Conservation (phyloP, 2,888 invertebrate genomes). For the Asteroscopus sphinx region DNA sequence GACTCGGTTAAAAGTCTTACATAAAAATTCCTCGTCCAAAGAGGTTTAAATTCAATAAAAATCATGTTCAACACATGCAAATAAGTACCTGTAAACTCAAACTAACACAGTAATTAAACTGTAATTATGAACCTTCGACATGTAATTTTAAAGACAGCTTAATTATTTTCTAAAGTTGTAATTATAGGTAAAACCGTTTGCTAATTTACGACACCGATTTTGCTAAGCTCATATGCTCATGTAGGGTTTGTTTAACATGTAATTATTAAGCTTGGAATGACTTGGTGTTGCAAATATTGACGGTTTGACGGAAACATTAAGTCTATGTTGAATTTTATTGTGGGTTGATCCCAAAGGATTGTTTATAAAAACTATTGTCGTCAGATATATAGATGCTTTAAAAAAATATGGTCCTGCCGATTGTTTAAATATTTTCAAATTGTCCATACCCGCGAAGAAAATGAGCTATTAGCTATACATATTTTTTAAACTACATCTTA, state of each 20-base stretch:
- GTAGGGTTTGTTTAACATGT: slow-evolving; percentile 33
- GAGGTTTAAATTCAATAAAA: slow-evolving; percentile 20
- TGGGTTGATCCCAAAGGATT: slow-evolving; percentile 1
- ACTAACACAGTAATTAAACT: slow-evolving; percentile 46
- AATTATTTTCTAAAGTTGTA: slow-evolving; percentile 60
- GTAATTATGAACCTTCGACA: slow-evolving; percentile 49
- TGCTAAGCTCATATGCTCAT: slow-evolving; percentile 33
- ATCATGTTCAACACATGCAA: slow-evolving; percentile 26
- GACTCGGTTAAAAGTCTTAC: no score
- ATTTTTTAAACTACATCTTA: no score
- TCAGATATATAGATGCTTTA: no score
- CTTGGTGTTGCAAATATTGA: slow-evolving; percentile 31
- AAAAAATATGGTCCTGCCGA: no score
- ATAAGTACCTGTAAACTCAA: slow-evolving; percentile 35
- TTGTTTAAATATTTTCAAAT: no score
- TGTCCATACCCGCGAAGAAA: no score
- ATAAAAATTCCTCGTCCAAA: no score
- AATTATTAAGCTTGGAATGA: slow-evolving; percentile 50
- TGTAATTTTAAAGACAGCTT: slow-evolving; percentile 60
- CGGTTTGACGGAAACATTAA: slow-evolving; percentile 35
- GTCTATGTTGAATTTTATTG: slow-evolving; percentile 15
- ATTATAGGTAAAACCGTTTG: slow-evolving; percentile 52
- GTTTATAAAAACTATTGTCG: no score
- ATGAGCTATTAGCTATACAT: no score
- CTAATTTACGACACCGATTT: slow-evolving; percentile 48